Percentiles rank a stretch among this genome's conserved stretches.
Evolutionary conservation across 2,113 vertebrate genomes (phyloP).

Genomic region (Orthochromis malagaraziensis): DNA sequence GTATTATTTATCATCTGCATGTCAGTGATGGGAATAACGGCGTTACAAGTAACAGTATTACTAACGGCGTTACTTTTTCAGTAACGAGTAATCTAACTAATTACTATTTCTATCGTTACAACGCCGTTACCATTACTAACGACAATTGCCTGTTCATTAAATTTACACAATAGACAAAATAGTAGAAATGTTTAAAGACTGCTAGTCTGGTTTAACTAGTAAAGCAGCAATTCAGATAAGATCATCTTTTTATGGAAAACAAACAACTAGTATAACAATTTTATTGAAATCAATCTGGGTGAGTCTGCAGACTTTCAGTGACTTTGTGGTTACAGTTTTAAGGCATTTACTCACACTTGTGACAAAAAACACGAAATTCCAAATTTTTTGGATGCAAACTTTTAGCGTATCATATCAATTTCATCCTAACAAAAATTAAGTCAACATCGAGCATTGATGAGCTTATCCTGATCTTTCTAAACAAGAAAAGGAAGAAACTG

Average conservation of each 20-base stretch:
- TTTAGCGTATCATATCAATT: background rate
- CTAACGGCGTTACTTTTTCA: background rate
- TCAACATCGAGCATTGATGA: background rate
- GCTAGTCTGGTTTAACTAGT: background rate
- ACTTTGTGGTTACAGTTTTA: background rate
- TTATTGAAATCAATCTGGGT: background rate
- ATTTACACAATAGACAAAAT: background rate
- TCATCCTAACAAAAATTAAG: background rate
- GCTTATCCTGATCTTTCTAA: background rate
- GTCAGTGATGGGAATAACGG: background rate
- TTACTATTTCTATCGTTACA: background rate
- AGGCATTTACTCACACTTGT: background rate
- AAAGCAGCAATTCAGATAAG: background rate
- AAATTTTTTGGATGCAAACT: background rate
- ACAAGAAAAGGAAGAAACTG: background rate
- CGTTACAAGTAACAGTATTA: background rate
- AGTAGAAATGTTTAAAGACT: background rate
- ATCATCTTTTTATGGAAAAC: background rate
- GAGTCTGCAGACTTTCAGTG: background rate
- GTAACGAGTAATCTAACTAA: background rate
- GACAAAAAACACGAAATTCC: background rate
- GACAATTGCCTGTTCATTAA: background rate
- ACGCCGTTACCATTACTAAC: fast-evolving
- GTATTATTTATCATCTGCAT: background rate
- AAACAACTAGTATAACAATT: background rate